phyloP scores from a whole-genome alignment of 2,888 invertebrate species.

The Pollenia labialis region DNA sequence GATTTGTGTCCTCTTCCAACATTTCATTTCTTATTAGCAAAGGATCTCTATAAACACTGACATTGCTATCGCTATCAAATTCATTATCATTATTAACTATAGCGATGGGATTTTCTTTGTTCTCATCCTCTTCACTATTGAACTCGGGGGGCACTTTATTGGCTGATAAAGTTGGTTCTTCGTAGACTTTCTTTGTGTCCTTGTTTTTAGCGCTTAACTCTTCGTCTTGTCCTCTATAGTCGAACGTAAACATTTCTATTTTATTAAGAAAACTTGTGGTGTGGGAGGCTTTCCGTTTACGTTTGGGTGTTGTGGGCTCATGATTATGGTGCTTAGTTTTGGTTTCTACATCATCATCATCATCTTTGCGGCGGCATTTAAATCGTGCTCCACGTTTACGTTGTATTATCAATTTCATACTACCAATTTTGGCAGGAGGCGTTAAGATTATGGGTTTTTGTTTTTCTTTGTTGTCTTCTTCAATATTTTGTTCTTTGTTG shows the following conservation, averaged over 20 bases:
- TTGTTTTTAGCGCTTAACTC: neutral
- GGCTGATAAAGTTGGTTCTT: neutral
- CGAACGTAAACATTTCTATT: conserved; percentile 22
- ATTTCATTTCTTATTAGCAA: conserved; percentile 41
- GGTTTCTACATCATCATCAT: conserved; percentile 27
- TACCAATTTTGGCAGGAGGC: conserved; percentile 36
- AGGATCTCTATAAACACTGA: conserved; percentile 54
- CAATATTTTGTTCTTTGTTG: neutral
- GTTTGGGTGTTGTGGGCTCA: conserved; percentile 25
- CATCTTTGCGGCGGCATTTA: conserved; percentile 58
- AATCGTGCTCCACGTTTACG: conserved; percentile 66
- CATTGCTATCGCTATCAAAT: conserved; percentile 57
- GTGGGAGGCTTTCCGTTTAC: conserved; percentile 45
- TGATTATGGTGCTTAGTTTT: neutral
- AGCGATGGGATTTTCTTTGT: conserved; percentile 58
- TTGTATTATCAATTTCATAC: conserved; percentile 70
- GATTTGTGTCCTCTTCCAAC: conserved; percentile 44
- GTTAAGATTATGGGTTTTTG: conserved; percentile 30
- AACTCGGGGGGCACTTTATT: neutral
- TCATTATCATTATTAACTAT: conserved; percentile 7
- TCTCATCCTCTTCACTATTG: conserved; percentile 34
- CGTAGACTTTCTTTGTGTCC: neutral
- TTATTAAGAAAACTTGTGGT: neutral
- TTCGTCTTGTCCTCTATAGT: neutral
- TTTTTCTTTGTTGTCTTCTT: conserved; percentile 1